A percentile compares a stretch with the other conserved stretches of the same genome.
These are phyloP conservation scores for Cerastis leucographa DNA, from an alignment of 2,888 invertebrate genomes.

Conservation along the genomic window DNA sequence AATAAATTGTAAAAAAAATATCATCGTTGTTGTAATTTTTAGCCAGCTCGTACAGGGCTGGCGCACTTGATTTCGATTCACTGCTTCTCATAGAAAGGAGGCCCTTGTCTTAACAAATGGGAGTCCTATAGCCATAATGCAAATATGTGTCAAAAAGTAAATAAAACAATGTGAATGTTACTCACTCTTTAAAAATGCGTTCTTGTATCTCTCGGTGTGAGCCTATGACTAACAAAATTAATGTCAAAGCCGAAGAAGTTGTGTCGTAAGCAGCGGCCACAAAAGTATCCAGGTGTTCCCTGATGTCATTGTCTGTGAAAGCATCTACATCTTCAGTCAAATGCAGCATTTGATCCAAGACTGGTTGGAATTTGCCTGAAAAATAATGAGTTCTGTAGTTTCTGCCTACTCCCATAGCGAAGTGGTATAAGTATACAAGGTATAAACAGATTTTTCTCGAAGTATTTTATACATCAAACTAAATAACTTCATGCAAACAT, in stretches of 20 bases:
- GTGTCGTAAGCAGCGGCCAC: conserved; percentile 42
- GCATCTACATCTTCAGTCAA: conserved; percentile 11
- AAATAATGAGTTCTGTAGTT: neutral
- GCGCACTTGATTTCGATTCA: neutral
- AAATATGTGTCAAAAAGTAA: neutral
- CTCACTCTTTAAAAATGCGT: conserved; percentile 20
- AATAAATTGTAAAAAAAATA: neutral
- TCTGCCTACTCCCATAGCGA: neutral
- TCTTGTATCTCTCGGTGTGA: conserved; percentile 36
- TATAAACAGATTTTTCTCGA: neutral
- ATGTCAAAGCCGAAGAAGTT: conserved; percentile 12
- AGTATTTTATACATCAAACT: neutral
- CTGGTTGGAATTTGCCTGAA: conserved; percentile 43
- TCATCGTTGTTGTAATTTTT: neutral
- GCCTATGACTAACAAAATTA: conserved; percentile 38
- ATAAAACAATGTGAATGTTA: neutral
- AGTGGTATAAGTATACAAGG: neutral
- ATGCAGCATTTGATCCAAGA: conserved; percentile 45
- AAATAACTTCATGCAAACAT: neutral
- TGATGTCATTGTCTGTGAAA: conserved; percentile 43
- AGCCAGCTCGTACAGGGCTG: neutral
- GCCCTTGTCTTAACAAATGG: neutral
- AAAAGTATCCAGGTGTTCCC: conserved; percentile 47
- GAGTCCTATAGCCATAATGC: neutral
- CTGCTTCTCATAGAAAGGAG: neutral